Percentiles rank a stretch among this genome's conserved stretches.
These are phyloP conservation scores for Aphelocoma californica DNA, from an alignment of 2,797 vertebrate species.

Conservation along the genomic window DNA sequence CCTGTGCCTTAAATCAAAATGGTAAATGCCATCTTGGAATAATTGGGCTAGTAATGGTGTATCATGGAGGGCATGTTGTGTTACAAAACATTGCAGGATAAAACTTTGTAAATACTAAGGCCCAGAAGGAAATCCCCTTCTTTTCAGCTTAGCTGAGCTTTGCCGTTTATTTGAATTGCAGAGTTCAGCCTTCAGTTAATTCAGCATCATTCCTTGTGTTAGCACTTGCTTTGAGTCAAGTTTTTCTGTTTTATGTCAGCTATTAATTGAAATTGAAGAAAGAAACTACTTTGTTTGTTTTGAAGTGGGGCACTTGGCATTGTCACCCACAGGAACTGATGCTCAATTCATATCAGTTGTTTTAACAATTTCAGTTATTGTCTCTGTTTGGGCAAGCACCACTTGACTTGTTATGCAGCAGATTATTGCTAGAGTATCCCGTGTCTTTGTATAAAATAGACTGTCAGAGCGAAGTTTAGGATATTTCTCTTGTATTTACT, in stretches of 20 bases:
- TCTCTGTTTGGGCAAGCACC: background rate
- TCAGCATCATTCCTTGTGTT: background rate
- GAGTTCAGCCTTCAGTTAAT: background rate
- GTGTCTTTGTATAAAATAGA: background rate
- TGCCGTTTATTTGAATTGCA: conserved; percentile 82
- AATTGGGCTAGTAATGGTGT: conserved; percentile 62
- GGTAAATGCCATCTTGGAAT: conserved; percentile 65
- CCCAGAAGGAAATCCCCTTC: conserved; percentile 69
- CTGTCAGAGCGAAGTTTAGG: background rate
- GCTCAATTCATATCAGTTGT: background rate
- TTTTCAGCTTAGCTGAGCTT: conserved; percentile 83
- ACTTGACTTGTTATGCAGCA: background rate
- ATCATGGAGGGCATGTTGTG: conserved; percentile 28
- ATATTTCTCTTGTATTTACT: background rate
- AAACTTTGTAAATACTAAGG: conserved; percentile 74
- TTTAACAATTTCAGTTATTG: background rate
- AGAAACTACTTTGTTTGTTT: background rate
- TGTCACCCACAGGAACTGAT: background rate
- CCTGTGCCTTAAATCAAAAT: conserved; percentile 59
- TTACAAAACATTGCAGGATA: conserved; percentile 61
- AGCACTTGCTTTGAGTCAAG: background rate
- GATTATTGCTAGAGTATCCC: background rate
- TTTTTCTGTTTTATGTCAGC: background rate
- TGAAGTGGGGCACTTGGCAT: background rate
- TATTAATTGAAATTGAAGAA: background rate